phyloP scores from a whole-genome alignment of 2,113 vertebrate genomes.

The Megaceryle torquata region DNA sequence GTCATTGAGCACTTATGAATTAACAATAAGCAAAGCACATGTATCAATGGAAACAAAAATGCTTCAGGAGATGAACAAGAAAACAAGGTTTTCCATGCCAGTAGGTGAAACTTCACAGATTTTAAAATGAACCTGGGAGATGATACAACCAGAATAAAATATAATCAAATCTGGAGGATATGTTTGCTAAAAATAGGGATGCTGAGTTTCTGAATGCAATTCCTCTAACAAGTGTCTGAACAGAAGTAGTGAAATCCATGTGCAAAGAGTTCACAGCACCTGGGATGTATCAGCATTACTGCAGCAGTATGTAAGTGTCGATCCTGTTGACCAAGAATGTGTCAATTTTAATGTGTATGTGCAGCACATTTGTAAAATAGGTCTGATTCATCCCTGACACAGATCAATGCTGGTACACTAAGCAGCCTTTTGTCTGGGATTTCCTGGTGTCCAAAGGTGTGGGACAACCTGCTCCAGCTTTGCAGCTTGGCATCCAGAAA shows the following conservation, averaged over 20 bases:
- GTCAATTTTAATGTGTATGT: not conserved
- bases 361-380: not conserved
- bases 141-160: not conserved
- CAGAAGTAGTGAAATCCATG: not conserved
- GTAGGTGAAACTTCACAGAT: not conserved
- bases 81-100: not conserved
- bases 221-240: rapidly evolving
- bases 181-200: not conserved
- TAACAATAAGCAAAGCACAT: not conserved
- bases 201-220: not conserved
- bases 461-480: not conserved
- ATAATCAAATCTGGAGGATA: not conserved
- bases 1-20: not conserved
- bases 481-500: not conserved
- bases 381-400: rapidly evolving
- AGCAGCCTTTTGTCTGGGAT: not conserved
- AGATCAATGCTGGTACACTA: not conserved
- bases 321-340: not conserved
- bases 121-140: not conserved
- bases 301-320: not conserved
- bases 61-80: not conserved
- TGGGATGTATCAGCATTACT: not conserved
- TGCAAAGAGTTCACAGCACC: not conserved
- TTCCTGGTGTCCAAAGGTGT: not conserved
- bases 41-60: not conserved